Conservation (phyloP, 1,140 invertebrate genomes). For the Phymastichus coffea region DNA sequence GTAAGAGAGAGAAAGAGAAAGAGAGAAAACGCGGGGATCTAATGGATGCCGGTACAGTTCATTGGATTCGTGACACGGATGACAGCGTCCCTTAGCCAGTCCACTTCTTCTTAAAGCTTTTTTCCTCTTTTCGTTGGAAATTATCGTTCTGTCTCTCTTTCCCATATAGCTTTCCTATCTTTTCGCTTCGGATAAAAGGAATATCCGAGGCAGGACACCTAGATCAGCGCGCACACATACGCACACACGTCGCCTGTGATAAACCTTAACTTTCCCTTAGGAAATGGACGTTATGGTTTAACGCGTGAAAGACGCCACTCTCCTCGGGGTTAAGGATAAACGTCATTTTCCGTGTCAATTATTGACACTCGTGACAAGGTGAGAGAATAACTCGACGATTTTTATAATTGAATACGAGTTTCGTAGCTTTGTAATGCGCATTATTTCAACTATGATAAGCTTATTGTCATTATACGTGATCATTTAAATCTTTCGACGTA, state of each 20-base stretch:
- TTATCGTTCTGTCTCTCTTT: constrained; percentile 33
- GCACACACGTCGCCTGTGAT: constrained; percentile 36
- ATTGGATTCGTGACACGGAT: constrained; percentile 51
- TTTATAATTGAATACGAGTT: no score
- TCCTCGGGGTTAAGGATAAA: neutral
- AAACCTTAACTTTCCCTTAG: constrained; percentile 35
- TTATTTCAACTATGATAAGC: no score
- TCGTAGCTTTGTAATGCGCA: no score
- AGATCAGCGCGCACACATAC: constrained; percentile 27
- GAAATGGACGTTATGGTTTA: constrained; percentile 6
- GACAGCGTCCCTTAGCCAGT: constrained; percentile 42
- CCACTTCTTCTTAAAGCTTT: constrained; percentile 17
- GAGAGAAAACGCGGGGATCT: no score
- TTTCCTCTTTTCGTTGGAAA: constrained; percentile 19
- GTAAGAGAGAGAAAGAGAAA: neutral
- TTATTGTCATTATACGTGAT: no score
- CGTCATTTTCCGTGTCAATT: constrained; percentile 24
- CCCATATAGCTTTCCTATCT: constrained; percentile 20
- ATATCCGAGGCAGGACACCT: constrained; percentile 36
- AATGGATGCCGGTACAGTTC: constrained; percentile 47
- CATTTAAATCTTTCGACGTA: no score
- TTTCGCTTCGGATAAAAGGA: constrained; percentile 10
- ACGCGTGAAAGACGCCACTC: neutral
- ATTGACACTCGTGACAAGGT: neutral
- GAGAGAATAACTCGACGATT: neutral